Evolutionary conservation across 2,888 invertebrate species (phyloP), one percentile per base, ranked within the genome.

Genomic region (Eupithecia exiguata): DNA sequence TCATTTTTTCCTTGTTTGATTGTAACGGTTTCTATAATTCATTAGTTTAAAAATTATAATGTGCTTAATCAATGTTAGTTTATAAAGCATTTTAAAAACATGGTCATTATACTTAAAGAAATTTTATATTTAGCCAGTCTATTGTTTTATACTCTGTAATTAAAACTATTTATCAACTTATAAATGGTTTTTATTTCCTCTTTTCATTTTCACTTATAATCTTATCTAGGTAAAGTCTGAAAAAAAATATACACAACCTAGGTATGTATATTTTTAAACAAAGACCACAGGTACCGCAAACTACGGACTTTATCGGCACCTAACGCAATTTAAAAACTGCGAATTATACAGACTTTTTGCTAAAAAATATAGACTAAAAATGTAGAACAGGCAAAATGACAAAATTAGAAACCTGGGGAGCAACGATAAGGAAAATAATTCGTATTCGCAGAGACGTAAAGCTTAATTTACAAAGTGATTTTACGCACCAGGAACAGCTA

Each of bases 381-480:
- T 58, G 25, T 58, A 25, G 58, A 58, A 10, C 21, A 53, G 58
- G 9, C 58, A 58, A 1, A n/a, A 5, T 25, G 25, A 25, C 12
- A 25, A 58, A 66, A 36, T 65, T 38, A 65, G 35, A 21, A 36
- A 16, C 62, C 62, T 62, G 30, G 62, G 35, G 72, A 69, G 69
- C 65, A 69, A 73, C 62, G 73, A 69, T 67, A 66, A 68, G 30
- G 43, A 58, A 71, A 46, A 72, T 58, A 53, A 40, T n/a, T 71
- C 61, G 58, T 67, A 46, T 61, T 35, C 40, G 14, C 14, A 68
- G 40, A 53, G 30, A 40, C 61, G 35, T 53, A 53, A 69, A 68
- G 63, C n/a, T 61, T 53, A 70, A 76, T 69, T 61, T 53, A 74
- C 43, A 79, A 72, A 76, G 70, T 75, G 65, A 78, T 75, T 77